Evolutionary conservation across 2,113 vertebrate species (phyloP), one percentile per base, ranked within the genome.

Genomic region (Lichenostomus cassidix): DNA sequence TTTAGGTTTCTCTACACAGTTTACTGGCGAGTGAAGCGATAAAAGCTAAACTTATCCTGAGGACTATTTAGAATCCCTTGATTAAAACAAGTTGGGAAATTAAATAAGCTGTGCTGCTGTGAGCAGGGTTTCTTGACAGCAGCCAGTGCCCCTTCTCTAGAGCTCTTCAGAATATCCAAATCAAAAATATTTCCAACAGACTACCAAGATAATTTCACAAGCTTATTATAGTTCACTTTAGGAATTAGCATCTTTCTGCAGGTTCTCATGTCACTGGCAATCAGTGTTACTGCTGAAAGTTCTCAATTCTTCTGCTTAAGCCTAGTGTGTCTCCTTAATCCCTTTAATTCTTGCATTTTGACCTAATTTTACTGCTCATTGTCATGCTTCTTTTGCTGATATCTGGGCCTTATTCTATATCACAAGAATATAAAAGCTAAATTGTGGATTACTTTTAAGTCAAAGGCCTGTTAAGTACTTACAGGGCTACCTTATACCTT

Each of bases 261-360:
- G 60, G 90, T 96, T 96, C 95, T 95, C 94, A 95, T 89, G 92
- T 87, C 95, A 92, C 69, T 73, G 64, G 60, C 39, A 93, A 96
- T 94, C 83, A 93, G 53, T 58, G 58, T 93, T 87, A 93, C 44
- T 74, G 53, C 37, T 64, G 58, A 89, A 50, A 95, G 68, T 79
- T 78, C 77, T 76, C 90, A 87, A 62, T 93, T 90, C 56, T 94
- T 88, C 59, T 77, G 71, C 63, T 87, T 91, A 87, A 95, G 53
- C 42, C 65, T 87, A 79, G 84, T 63, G 69, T 76, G 77, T 92
- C 83, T 94, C 77, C 83, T 95, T 95, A 96, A 96, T 97, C 86
- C 77, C 60, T 83, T 93, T 92, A 92, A 94, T 85, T 94, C 86
- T 87, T 84, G 58, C 70, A 92, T 94, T 94, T 96, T 95, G 65